Evolutionary conservation across 2,113 vertebrate genomes (phyloP), one percentile per base, ranked within the genome.

Genomic region (Calidris pygmaea): DNA sequence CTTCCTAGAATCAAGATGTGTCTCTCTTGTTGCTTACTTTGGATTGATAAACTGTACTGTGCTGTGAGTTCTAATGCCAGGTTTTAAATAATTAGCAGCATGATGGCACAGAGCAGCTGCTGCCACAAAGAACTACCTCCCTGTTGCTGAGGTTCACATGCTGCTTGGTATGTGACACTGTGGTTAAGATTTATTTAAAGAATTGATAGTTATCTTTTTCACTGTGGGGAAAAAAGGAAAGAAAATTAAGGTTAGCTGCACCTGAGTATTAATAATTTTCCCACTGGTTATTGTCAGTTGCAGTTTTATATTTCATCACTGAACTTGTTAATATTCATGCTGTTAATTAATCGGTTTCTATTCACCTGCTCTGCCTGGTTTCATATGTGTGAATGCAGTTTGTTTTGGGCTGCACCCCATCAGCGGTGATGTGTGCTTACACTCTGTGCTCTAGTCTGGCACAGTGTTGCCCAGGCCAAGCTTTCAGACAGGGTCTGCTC

Each of bases 171-270:
- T 80, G 77, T 67, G 70, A 68, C 68, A 13, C 5, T 35, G 60
- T 89, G 76, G 45, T 39, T 89, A 77, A 86, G 60, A 79, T 97
- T 98, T 95, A 78, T 93, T 75, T 93, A 76, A 81, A 83, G 52
- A 89, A 67, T 34, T 55, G 39, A 83, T 37, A 39, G 18, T 90
- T 97, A 87, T 93, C 79, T 92, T 92, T 72, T 92, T 72, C 79
- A 37, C 52, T 83, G 50, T 26, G 37, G 73, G 37, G 73, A 59
- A 93, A 82, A 88, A 87, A 70, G 47, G 53, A 60, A 80, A 52
- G 63, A 83, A 75, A 95, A 71, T 83, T 50, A 83, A 52, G 29
- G 65, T 43, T 85, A 80, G 37, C 77, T 93, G 87, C 41, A 47
- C 48, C 67, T 81, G 89, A 43, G 34, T 89, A 56, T 67, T 92